Evolutionary conservation across 2,797 vertebrate genomes (phyloP).

Genomic region (Vultur gryphus): DNA sequence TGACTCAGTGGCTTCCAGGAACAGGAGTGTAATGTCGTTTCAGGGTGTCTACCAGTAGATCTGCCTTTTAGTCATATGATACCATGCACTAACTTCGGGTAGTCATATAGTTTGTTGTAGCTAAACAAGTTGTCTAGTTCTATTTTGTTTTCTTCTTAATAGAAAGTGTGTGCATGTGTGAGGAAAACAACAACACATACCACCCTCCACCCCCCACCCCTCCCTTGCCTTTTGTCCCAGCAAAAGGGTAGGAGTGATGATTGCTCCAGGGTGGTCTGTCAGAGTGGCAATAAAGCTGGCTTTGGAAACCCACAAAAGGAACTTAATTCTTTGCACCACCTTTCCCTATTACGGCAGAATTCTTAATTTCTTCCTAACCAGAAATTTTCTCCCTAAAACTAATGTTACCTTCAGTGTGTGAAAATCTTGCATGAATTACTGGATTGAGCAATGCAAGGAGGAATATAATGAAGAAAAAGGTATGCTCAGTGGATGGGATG

Average conservation of each 20-base stretch:
- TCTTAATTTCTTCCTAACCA: not conserved
- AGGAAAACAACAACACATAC: not conserved
- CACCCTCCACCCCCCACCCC: not conserved
- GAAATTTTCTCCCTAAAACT: not conserved
- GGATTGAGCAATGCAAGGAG: not conserved
- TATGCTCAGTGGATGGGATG: not conserved
- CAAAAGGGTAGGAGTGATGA: not conserved
- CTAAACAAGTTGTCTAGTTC: not conserved
- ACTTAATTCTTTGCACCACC: not conserved
- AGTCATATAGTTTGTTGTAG: not conserved
- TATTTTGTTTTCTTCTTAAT: constrained; percentile 9
- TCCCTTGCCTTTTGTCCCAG: not conserved
- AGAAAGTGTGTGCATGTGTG: not conserved
- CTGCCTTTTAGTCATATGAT: not conserved
- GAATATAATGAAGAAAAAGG: not conserved
- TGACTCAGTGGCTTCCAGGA: constrained; percentile 51
- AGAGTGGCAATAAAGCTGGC: not conserved
- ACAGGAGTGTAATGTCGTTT: not conserved
- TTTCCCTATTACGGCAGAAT: not conserved
- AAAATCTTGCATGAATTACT: not conserved
- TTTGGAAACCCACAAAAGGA: not conserved
- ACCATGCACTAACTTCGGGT: not conserved
- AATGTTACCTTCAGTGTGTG: not conserved
- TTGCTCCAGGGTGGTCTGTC: not conserved
- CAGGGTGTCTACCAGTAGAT: not conserved